Evolutionary conservation across 2,797 vertebrate genomes (phyloP).

Genomic region (Hippopotamyrus pictus): DNA sequence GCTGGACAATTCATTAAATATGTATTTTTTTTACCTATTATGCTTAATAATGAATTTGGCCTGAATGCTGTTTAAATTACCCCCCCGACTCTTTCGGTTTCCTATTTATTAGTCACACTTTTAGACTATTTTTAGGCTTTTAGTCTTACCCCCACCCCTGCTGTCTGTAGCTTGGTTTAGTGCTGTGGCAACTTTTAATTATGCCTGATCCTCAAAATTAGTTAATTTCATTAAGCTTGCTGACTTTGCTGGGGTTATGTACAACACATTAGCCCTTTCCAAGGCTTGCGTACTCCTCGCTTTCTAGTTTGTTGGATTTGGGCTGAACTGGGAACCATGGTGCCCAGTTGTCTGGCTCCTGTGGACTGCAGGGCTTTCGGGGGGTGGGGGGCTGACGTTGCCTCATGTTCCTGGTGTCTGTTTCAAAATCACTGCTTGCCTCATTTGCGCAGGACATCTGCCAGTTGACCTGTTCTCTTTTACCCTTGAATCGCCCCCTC

Average conservation of each 20-base stretch:
- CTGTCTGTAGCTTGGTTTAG: neutral
- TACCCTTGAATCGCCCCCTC: neutral
- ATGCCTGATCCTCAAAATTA: neutral
- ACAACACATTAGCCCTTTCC: neutral
- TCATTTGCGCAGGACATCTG: neutral
- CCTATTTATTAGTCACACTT: neutral
- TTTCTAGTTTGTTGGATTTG: neutral
- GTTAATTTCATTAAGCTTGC: neutral
- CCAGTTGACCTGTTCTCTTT: constrained; percentile 1
- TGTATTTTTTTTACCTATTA: neutral
- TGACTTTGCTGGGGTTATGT: neutral
- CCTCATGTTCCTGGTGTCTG: neutral
- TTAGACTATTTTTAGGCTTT: neutral
- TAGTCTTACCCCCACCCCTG: neutral
- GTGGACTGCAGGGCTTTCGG: neutral
- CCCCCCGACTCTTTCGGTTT: neutral
- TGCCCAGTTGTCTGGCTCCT: neutral
- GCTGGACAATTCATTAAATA: neutral
- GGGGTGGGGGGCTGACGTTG: neutral
- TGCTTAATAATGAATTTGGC: constrained; percentile 1
- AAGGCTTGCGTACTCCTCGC: neutral
- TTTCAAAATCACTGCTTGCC: neutral
- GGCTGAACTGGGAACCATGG: neutral
- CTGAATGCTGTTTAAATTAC: neutral
- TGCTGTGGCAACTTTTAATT: neutral